Conservation (phyloP, 2,113 vertebrate genomes). For the Sorex fumeus region DNA sequence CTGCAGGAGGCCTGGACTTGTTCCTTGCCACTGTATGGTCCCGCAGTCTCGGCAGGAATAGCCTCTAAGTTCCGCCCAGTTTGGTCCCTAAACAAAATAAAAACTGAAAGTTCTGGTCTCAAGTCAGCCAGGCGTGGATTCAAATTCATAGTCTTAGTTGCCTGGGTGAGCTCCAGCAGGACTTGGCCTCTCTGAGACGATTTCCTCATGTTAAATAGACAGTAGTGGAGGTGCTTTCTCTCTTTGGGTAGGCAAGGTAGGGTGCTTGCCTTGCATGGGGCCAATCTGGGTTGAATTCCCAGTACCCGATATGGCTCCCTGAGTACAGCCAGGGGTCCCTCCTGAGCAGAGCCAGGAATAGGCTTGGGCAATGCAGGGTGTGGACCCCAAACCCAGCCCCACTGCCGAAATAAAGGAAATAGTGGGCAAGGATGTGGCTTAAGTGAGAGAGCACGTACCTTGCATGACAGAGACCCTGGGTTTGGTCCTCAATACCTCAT, state of each 20-base stretch:
- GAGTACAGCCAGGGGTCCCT: not conserved
- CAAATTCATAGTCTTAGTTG: not conserved
- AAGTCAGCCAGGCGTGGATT: slow-evolving; percentile 41
- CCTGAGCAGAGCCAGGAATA: not conserved
- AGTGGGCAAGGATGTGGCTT: not conserved
- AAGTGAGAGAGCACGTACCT: not conserved
- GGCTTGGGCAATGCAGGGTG: not conserved
- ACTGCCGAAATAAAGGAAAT: not conserved
- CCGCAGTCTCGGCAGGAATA: too few relatives aligned
- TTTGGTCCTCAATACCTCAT: not conserved
- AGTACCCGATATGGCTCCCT: not conserved
- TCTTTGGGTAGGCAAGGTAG: too few relatives aligned
- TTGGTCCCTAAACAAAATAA: too few relatives aligned
- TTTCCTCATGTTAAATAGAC: not conserved
- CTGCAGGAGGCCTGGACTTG: too few relatives aligned
- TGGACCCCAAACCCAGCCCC: not conserved
- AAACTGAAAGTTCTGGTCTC: too few relatives aligned
- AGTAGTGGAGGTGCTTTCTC: not conserved
- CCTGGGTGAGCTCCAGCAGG: not conserved
- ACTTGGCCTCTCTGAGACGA: not conserved
- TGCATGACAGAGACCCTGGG: not conserved
- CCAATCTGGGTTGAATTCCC: not conserved
- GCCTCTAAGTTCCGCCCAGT: too few relatives aligned
- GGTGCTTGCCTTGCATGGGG: not conserved
- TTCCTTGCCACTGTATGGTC: too few relatives aligned